These are phyloP conservation scores for Ennomos quercinarius DNA, from an alignment of 2,888 invertebrate species.

Conservation along the genomic window DNA sequence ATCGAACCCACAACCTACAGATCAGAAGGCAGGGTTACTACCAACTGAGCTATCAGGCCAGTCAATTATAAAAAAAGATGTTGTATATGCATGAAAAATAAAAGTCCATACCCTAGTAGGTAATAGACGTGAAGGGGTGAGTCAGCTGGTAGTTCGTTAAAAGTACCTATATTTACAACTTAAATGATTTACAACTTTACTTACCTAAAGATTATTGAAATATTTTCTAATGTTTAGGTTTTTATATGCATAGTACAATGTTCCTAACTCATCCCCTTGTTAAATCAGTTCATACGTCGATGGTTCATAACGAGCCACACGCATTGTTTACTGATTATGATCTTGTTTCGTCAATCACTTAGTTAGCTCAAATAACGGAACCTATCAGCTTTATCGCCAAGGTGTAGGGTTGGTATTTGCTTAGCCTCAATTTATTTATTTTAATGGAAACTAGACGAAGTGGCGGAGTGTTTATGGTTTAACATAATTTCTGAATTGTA, in stretches of 20 bases:
- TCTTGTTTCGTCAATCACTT: slow-evolving; percentile 73
- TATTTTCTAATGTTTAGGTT: slow-evolving; percentile 16
- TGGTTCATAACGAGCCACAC: slow-evolving; percentile 70
- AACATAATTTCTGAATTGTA: slow-evolving; percentile 56
- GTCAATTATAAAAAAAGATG: too few species aligned
- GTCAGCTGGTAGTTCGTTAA: too few species aligned
- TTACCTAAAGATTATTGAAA: slow-evolving; percentile 31
- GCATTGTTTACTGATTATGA: slow-evolving; percentile 77
- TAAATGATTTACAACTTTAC: slow-evolving; percentile 1
- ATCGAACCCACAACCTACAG: too few species aligned
- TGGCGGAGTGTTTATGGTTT: slow-evolving; percentile 54
- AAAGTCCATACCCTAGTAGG: too few species aligned
- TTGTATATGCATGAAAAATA: too few species aligned
- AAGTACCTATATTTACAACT: too few species aligned
- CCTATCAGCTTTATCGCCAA: slow-evolving; percentile 19
- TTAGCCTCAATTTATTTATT: slow-evolving; percentile 43
- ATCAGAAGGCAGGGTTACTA: too few species aligned
- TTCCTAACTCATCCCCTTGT: slow-evolving; percentile 52
- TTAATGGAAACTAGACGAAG: slow-evolving; percentile 59
- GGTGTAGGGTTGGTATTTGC: slow-evolving; percentile 19
- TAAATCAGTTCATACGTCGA: slow-evolving; percentile 56
- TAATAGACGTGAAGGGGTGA: too few species aligned
- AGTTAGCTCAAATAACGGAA: slow-evolving; percentile 47
- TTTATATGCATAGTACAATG: slow-evolving; percentile 41
- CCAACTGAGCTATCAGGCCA: too few species aligned